Conservation (phyloP, 2,888 invertebrate species). For the Caenorhabditis drosophilae region DNA sequence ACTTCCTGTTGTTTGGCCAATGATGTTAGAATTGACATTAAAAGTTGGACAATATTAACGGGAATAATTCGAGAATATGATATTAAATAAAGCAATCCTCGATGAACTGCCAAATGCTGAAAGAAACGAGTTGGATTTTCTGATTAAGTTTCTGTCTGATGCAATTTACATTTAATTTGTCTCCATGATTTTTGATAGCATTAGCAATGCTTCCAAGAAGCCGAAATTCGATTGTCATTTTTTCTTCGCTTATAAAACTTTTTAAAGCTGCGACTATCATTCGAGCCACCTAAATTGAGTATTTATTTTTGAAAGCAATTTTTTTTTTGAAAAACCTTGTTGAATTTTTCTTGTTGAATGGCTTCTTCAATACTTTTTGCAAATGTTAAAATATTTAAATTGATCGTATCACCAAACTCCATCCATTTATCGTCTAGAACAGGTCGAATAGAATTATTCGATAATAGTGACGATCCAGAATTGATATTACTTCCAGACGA, state of each 20-base stretch:
- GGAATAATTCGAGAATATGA: slow-evolving; percentile 13
- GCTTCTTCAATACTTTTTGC: slow-evolving; percentile 25
- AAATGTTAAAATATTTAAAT: slow-evolving; percentile 22
- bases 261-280: slow-evolving; percentile 28
- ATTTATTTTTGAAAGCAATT: background rate
- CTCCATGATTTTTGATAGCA: slow-evolving; percentile 18
- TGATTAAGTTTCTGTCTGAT: no score
- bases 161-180: slow-evolving; percentile 19
- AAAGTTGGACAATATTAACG: slow-evolving; percentile 10
- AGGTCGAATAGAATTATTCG: slow-evolving; percentile 15
- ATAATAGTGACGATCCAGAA: background rate
- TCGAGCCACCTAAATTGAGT: slow-evolving; percentile 7
- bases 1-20: slow-evolving; percentile 17
- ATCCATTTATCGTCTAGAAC: slow-evolving; percentile 32
- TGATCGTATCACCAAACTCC: slow-evolving; percentile 34
- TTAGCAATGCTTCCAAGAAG: slow-evolving; percentile 16
- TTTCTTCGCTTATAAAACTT: slow-evolving; percentile 17
- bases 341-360: slow-evolving; percentile 12
- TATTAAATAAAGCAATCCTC: slow-evolving; percentile 23
- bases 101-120: slow-evolving; percentile 32
- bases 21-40: slow-evolving; percentile 17
- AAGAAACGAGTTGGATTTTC: slow-evolving; percentile 1
- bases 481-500: no score
- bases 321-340: no score
- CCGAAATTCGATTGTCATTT: slow-evolving; percentile 19